Evolutionary conservation across 1,140 invertebrate species (phyloP), one percentile per base, ranked within the genome.

Genomic region (Trigoniulus corallinus): DNA sequence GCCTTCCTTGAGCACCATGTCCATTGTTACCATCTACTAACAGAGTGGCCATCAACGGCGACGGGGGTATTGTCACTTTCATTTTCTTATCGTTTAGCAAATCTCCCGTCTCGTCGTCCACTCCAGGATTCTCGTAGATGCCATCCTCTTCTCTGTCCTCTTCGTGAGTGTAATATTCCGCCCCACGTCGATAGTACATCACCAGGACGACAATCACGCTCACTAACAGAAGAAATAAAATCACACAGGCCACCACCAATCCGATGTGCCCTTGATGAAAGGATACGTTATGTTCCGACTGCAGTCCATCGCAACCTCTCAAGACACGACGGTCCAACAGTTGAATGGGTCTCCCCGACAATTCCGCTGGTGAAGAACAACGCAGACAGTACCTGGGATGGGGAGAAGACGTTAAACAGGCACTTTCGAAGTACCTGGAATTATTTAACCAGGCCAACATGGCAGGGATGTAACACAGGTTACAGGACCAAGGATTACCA

Each of bases 131-230:
- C 22, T 51, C 50, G 42, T 51, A 51, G 4, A 51, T 47, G 3
- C 50, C 50, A 29, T 51, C 29, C 18, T 51, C 50, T 2, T 51
- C 61, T 13, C 74, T 60, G 56, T 79, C 77, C 55, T 79, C 77
- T 62, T 81, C 80, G 59, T 80, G 73, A 0, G 80, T 82, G 61
- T 82, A 82, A 60, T 82, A 83, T 29, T 74, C 74, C 10, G 78
- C 79, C 0, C 78, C 73, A 53, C 80, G 76, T 18, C 77, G 68
- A 39, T 72, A 65, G 23, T 76, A 75, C 23, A 63, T 50, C 22
- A 64, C 57, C 20, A 67, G 41, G 4, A 58, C 58, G 15, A 66
- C 57, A 3, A 62, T 51, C 1, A 67, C 54, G 7, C 62, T 50
- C 1, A 64, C 53, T 3, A 68, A 47, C 4, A 71, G 43, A 7